phyloP scores from a whole-genome alignment of 2,888 invertebrate species.

The Luperina testacea region DNA sequence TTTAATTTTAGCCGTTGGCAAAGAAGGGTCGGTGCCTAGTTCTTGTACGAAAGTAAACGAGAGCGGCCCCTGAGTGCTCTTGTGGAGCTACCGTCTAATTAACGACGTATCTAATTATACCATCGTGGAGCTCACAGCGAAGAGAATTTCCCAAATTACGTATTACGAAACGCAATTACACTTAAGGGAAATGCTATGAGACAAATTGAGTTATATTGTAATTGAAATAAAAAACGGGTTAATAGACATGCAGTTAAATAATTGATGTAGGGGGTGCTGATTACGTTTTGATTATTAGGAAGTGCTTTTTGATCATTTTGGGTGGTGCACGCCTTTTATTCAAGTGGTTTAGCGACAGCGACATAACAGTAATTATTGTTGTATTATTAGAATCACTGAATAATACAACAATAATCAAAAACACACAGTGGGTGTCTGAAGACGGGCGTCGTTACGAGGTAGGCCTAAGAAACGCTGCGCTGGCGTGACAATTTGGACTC shows the following conservation, averaged over 20 bases:
- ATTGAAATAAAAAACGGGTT: constrained; percentile 71
- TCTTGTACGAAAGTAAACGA: constrained; percentile 79
- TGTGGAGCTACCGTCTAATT: constrained; percentile 85
- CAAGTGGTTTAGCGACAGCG: background rate
- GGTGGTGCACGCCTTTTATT: background rate
- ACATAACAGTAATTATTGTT: background rate
- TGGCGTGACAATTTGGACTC: background rate
- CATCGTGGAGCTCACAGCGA: constrained; percentile 78
- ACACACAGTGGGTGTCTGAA: background rate
- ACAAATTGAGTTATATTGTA: constrained; percentile 77
- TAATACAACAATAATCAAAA: background rate
- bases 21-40: constrained; percentile 68
- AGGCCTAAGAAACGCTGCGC: background rate
- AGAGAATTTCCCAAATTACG: constrained; percentile 86
- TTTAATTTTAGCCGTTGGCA: constrained; percentile 69
- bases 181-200: constrained; percentile 80
- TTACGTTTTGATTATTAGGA: constrained; percentile 17
- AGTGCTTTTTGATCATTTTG: constrained; percentile 9
- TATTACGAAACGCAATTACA: constrained; percentile 86
- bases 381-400: background rate
- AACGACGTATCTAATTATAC: constrained; percentile 89
- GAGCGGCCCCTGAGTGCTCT: constrained; percentile 83
- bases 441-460: background rate
- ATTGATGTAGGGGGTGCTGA: constrained; percentile 28
- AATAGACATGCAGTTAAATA: constrained; percentile 43